Percentiles rank a stretch among this genome's conserved stretches.
phyloP scores from a whole-genome alignment of 2,113 vertebrate species.

The Melanostigma gelatinosum region DNA sequence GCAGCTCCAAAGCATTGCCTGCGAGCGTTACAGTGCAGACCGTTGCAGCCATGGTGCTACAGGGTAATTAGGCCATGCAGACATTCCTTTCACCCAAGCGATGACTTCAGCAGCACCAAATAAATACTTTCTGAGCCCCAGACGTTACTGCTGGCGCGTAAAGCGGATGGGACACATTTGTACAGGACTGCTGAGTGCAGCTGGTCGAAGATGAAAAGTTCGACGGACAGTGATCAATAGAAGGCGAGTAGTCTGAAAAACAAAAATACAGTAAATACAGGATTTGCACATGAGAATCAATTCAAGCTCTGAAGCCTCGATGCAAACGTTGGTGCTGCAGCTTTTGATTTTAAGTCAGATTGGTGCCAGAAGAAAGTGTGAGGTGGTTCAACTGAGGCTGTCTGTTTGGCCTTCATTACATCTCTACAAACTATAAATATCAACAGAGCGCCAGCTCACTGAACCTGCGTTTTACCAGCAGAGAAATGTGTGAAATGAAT shows the following conservation, averaged over 20 bases:
- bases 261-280: not conserved
- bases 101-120: slow-evolving; percentile 58
- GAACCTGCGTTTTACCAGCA: not conserved
- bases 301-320: not conserved
- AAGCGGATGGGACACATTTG: slow-evolving; percentile 33
- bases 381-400: slow-evolving; percentile 32
- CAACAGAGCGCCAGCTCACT: slow-evolving; percentile 35
- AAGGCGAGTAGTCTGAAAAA: slow-evolving; percentile 2
- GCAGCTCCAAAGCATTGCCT: slow-evolving; percentile 63
- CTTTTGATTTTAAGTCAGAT: slow-evolving; percentile 5
- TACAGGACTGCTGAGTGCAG: slow-evolving; percentile 47
- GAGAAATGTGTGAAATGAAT: slow-evolving; percentile 14
- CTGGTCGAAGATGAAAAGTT: slow-evolving; percentile 39
- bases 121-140: slow-evolving; percentile 62
- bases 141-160: slow-evolving; percentile 30
- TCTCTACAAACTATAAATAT: slow-evolving; percentile 41
- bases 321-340: not conserved
- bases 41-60: slow-evolving; percentile 54
- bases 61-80: slow-evolving; percentile 71
- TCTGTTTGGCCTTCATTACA: slow-evolving; percentile 49
- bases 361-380: not conserved
- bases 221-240: slow-evolving; percentile 39
- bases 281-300: slow-evolving; percentile 5
- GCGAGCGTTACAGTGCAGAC: slow-evolving; percentile 56
- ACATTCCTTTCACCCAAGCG: slow-evolving; percentile 55